Conservation (phyloP, 92 coral and sea anemone genomes). For the Parazoanthus atlanticus region DNA sequence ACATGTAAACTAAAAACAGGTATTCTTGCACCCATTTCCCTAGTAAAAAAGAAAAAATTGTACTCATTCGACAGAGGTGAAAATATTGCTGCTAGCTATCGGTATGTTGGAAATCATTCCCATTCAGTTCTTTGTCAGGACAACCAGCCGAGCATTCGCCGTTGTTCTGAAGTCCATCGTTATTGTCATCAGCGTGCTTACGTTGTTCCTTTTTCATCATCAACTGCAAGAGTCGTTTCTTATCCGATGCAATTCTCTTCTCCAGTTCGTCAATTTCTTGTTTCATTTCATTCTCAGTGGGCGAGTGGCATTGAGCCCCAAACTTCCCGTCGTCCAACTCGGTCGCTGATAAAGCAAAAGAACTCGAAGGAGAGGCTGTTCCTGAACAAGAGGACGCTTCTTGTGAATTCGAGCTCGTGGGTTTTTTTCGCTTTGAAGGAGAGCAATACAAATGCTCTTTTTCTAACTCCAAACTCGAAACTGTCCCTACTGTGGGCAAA, state of each 20-base stretch:
- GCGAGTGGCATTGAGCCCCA: slow-evolving; percentile 35
- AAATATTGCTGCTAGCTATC: not conserved
- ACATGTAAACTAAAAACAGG: not conserved
- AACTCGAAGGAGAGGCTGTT: not conserved
- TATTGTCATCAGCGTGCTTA: not conserved
- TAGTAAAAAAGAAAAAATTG: not conserved
- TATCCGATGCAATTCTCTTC: slow-evolving; percentile 69
- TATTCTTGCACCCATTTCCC: not conserved
- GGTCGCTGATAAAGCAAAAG: not conserved
- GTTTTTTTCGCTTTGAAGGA: not conserved
- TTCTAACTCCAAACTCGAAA: not conserved
- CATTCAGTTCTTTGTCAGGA: not conserved
- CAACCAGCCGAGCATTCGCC: not conserved
- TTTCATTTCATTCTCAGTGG: slow-evolving; percentile 66
- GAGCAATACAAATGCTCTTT: not conserved
- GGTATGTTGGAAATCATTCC: not conserved
- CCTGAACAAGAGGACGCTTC: not conserved
- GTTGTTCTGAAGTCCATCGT: not conserved
- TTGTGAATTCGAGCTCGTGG: not conserved
- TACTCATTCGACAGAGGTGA: not conserved
- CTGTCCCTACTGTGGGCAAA: not conserved
- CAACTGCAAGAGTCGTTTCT: slow-evolving; percentile 64
- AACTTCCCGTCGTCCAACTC: not conserved
- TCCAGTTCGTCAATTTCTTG: slow-evolving; percentile 86
- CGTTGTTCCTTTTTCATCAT: slow-evolving; percentile 67